Percentiles rank a stretch among this genome's conserved stretches.
Evolutionary conservation across 2,888 invertebrate species (phyloP).

Genomic region (Metallyticus violacea): DNA sequence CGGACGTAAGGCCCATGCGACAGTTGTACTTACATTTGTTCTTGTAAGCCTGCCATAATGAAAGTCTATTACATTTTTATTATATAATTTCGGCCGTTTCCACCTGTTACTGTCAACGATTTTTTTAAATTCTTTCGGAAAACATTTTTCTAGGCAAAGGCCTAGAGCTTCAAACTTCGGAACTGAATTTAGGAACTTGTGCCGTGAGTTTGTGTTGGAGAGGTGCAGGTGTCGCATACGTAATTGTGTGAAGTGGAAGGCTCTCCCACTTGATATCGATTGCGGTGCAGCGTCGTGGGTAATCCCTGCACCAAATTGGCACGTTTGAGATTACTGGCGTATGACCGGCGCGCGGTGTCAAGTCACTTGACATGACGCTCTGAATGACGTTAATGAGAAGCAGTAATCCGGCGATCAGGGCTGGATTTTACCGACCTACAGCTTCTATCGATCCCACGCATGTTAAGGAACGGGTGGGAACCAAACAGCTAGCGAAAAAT

Average conservation of each 20-base stretch:
- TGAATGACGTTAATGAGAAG: slow-evolving; percentile 28
- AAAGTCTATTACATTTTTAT: too few species aligned
- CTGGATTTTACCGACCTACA: background rate
- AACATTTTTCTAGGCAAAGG: background rate
- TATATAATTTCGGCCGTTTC: too few species aligned
- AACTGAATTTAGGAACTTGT: background rate
- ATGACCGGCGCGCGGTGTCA: background rate
- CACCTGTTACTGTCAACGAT: too few species aligned
- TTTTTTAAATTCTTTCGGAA: too few species aligned
- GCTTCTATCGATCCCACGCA: background rate
- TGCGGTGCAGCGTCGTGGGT: too few species aligned
- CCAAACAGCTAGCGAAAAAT: background rate
- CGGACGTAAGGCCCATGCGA: too few species aligned
- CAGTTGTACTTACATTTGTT: too few species aligned
- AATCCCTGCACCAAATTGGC: background rate
- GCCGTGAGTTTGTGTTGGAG: background rate
- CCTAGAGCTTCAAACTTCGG: background rate
- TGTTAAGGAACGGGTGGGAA: background rate
- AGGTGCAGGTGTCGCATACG: background rate
- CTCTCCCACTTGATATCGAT: background rate
- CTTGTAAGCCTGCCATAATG: too few species aligned
- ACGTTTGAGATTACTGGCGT: background rate
- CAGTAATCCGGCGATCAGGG: slow-evolving; percentile 22
- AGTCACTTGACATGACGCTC: slow-evolving; percentile 12
- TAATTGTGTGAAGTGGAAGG: too few species aligned